These are phyloP conservation scores for Cyprinodon brontotheroides DNA, from an alignment of 2,113 vertebrate species.

Conservation along the genomic window DNA sequence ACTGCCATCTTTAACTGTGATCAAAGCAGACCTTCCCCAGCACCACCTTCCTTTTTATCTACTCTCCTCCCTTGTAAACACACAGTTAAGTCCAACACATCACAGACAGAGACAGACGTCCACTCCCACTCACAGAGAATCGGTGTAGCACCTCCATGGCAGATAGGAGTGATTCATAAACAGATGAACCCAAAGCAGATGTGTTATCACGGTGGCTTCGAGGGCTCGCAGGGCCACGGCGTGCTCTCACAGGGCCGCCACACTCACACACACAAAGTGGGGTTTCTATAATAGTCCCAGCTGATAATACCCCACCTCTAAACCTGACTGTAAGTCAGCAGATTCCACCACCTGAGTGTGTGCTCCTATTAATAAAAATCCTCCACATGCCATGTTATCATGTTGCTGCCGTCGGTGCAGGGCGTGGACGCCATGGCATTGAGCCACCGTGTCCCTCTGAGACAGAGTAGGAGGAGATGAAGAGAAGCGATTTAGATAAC, in stretches of 20 bases:
- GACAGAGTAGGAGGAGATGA: constrained; percentile 40
- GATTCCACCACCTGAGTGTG: constrained; percentile 80
- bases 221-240: constrained; percentile 67
- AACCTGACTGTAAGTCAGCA: constrained; percentile 72
- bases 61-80: constrained; percentile 48
- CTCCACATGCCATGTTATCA: not conserved
- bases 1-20: not conserved
- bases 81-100: constrained; percentile 12
- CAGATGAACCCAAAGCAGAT: constrained; percentile 73
- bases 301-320: constrained; percentile 70
- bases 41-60: constrained; percentile 7
- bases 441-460: constrained; percentile 71
- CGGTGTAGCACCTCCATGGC: constrained; percentile 48
- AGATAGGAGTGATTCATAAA: constrained; percentile 73
- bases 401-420: constrained; percentile 5
- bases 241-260: constrained; percentile 47
- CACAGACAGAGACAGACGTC: constrained; percentile 42
- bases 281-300: constrained; percentile 57
- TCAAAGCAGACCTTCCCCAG: not conserved
- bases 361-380: not conserved
- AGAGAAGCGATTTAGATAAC: constrained; percentile 75
- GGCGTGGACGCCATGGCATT: constrained; percentile 60
- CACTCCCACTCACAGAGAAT: constrained; percentile 12
- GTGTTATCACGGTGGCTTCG: constrained; percentile 65
- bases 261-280: constrained; percentile 45